A percentile compares a stretch with the other conserved stretches of the same genome.
Evolutionary conservation across 2,797 vertebrate species (phyloP).

Genomic region (Poecilia picta): DNA sequence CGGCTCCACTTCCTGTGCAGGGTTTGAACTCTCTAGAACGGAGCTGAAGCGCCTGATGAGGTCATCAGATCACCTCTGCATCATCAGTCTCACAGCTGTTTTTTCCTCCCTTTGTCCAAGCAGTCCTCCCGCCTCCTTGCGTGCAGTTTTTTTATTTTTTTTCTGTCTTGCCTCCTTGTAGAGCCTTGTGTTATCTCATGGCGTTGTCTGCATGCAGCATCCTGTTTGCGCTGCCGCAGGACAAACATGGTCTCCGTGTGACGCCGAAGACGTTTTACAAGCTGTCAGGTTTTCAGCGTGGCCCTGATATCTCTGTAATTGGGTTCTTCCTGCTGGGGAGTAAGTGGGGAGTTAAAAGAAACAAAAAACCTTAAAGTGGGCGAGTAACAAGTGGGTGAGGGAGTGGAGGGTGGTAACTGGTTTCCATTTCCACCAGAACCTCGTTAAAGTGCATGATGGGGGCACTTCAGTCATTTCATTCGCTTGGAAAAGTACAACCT

Average conservation of each 20-base stretch:
- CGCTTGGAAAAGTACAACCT: slow-evolving; percentile 42
- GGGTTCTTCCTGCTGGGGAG: slow-evolving; percentile 77
- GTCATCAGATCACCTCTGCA: slow-evolving; percentile 36
- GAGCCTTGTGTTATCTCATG: slow-evolving; percentile 74
- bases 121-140: slow-evolving; percentile 30
- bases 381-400: slow-evolving; percentile 9
- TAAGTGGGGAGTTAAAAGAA: slow-evolving; percentile 32
- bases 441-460: slow-evolving; percentile 49
- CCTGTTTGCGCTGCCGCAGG: slow-evolving; percentile 82
- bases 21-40: slow-evolving; percentile 12
- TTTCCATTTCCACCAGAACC: slow-evolving; percentile 60
- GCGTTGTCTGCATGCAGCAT: slow-evolving; percentile 75
- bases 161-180: slow-evolving; percentile 45
- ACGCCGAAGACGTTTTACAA: slow-evolving; percentile 82
- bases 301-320: slow-evolving; percentile 78
- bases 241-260: slow-evolving; percentile 79
- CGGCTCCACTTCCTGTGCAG: slow-evolving; percentile 54
- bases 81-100: slow-evolving; percentile 30
- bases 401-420: slow-evolving; percentile 29
- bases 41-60: slow-evolving; percentile 1
- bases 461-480: slow-evolving; percentile 37
- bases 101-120: slow-evolving; percentile 23
- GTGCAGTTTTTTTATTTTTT: slow-evolving; percentile 11
- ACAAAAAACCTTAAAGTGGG: slow-evolving; percentile 10
- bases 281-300: slow-evolving; percentile 78